phyloP scores from a whole-genome alignment of 2,113 vertebrate species.

The Equus przewalskii region DNA sequence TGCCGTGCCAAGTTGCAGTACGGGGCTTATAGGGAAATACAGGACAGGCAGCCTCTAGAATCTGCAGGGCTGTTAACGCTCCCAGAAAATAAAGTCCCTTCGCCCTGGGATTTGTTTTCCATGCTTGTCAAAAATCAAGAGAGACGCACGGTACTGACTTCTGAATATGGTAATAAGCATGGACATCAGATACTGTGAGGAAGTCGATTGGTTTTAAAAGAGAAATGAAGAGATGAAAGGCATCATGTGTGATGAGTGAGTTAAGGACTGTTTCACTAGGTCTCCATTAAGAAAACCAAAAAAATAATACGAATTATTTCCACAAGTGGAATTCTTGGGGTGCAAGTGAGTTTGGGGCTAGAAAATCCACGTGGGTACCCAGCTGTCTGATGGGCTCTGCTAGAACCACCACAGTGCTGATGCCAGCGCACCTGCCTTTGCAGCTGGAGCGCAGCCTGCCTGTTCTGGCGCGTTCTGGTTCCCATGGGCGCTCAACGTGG shows the following conservation, averaged over 20 bases:
- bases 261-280: not conserved
- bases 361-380: not conserved
- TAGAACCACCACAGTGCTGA: fast-evolving
- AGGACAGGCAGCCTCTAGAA: not conserved
- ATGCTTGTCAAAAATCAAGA: constrained; percentile 24
- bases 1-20: not conserved
- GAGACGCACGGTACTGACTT: not conserved
- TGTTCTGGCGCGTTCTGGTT: not conserved
- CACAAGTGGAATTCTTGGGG: not conserved
- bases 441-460: fast-evolving
- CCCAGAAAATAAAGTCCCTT: not conserved
- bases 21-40: not conserved
- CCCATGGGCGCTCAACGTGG: not conserved
- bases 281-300: not conserved
- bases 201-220: not conserved
- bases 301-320: not conserved
- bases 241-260: too few species aligned
- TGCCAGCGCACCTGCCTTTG: not conserved
- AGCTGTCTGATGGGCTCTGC: not conserved
- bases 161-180: not conserved
- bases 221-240: not conserved
- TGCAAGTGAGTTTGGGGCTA: not conserved
- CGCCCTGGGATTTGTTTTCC: not conserved
- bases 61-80: not conserved
- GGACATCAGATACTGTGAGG: not conserved